phyloP scores from a whole-genome alignment of 2,797 vertebrate genomes.

The Stomatorhinus walkeri region DNA sequence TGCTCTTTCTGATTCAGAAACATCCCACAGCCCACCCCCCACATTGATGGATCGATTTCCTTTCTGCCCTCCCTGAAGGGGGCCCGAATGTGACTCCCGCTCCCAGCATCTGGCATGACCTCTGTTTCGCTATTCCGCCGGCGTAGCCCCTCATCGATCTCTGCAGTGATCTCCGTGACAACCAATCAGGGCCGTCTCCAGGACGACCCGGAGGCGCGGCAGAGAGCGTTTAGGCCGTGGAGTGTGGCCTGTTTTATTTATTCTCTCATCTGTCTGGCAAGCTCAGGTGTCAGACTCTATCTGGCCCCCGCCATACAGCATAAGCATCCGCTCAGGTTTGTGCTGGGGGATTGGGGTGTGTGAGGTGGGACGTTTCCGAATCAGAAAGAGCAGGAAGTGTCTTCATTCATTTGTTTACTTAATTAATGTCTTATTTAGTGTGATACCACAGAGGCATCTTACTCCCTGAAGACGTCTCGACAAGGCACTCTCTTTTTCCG shows the following conservation, averaged over 20 bases:
- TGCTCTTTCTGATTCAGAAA: conserved; percentile 33
- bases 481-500: background rate
- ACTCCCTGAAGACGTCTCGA: background rate
- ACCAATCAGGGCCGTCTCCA: conserved; percentile 43
- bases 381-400: background rate
- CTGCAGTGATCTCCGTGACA: conserved; percentile 48
- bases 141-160: conserved; percentile 42
- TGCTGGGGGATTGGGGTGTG: background rate
- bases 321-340: background rate
- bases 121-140: conserved; percentile 32
- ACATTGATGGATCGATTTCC: conserved; percentile 38
- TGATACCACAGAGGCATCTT: background rate
- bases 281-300: background rate
- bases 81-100: background rate
- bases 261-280: background rate
- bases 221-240: conserved; percentile 37
- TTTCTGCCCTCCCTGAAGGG: background rate
- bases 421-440: background rate
- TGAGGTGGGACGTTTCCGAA: conserved; percentile 33
- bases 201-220: conserved; percentile 27
- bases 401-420: background rate
- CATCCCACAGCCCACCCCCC: conserved; percentile 35
- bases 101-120: background rate
- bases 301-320: background rate
- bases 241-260: conserved; percentile 24